A percentile compares a stretch with the other conserved stretches of the same genome.
Conservation (phyloP, 64 coral and sea anemone species). For the Pocillopora verrucosa region DNA sequence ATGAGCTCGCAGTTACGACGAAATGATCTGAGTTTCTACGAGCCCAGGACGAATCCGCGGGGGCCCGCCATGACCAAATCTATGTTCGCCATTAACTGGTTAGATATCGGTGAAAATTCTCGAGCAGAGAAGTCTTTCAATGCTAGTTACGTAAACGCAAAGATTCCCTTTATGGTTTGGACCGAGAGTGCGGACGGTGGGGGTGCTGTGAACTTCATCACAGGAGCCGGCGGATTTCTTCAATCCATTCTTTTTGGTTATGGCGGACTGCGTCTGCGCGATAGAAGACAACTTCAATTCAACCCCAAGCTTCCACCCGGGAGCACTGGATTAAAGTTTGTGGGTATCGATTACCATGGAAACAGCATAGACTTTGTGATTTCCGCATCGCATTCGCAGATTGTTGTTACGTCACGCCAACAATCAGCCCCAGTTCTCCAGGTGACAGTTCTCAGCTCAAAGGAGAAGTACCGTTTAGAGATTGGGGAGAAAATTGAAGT, state of each 20-base stretch:
- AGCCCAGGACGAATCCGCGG: constrained; percentile 69
- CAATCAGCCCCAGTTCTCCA: constrained; percentile 38
- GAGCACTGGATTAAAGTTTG: constrained; percentile 45
- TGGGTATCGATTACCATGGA: constrained; percentile 84
- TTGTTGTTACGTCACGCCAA: constrained; percentile 69
- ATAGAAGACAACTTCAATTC: constrained; percentile 65
- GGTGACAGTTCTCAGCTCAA: constrained; percentile 13
- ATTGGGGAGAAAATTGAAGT: constrained; percentile 12
- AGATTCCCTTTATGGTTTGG: constrained; percentile 94
- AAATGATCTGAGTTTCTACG: constrained; percentile 80
- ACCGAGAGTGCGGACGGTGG: constrained; percentile 69
- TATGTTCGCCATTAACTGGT: constrained; percentile 94
- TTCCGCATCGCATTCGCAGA: constrained; percentile 14
- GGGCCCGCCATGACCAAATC: constrained; percentile 97
- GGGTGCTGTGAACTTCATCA: constrained; percentile 90
- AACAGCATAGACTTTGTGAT: constrained; percentile 69
- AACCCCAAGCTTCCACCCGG: constrained; percentile 63
- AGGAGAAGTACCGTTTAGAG: constrained; percentile 10
- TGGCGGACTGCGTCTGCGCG: constrained; percentile 71
- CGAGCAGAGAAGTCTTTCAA: constrained; percentile 68
- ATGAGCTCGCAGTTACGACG: constrained; percentile 68
- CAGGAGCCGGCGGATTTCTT: constrained; percentile 90
- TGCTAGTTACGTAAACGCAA: constrained; percentile 73
- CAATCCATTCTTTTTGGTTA: constrained; percentile 91
- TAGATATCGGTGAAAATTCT: constrained; percentile 62